Conservation (phyloP, 1,140 invertebrate genomes). For the Oreohelix idahoensis region DNA sequence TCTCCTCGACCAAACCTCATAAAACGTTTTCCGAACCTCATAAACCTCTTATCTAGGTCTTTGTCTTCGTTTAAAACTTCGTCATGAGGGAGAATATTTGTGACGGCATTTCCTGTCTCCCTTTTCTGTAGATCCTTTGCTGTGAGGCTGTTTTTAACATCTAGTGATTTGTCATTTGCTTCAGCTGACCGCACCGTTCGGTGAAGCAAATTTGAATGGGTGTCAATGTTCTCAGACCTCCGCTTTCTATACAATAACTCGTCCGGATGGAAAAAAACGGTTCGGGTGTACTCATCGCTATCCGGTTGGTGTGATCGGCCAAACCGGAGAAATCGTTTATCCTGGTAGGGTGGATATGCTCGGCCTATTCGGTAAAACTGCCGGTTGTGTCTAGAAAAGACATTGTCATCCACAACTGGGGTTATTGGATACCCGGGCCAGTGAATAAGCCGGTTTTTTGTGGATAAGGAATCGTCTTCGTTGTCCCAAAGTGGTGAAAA, state of each 20-base stretch:
- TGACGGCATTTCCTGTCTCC: background rate
- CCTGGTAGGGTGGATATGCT: conserved; percentile 32
- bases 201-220: background rate
- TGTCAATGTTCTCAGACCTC: background rate
- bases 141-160: background rate
- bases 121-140: conserved; percentile 25
- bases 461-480: background rate
- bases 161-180: background rate
- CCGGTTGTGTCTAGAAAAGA: conserved; percentile 47
- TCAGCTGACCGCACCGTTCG: background rate
- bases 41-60: conserved; percentile 62
- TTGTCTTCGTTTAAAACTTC: conserved; percentile 41
- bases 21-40: conserved; percentile 63
- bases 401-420: conserved; percentile 43
- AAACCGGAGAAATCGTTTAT: conserved; percentile 66
- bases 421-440: background rate
- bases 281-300: conserved; percentile 28
- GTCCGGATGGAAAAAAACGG: conserved; percentile 9
- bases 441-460: background rate
- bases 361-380: conserved; percentile 42
- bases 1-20: conserved; percentile 45
- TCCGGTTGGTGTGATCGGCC: conserved; percentile 49
- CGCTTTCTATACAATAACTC: conserved; percentile 15
- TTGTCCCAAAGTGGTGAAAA: background rate
- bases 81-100: background rate